Conservation (phyloP, 1,140 invertebrate species). For the Heterodera carotae region DNA sequence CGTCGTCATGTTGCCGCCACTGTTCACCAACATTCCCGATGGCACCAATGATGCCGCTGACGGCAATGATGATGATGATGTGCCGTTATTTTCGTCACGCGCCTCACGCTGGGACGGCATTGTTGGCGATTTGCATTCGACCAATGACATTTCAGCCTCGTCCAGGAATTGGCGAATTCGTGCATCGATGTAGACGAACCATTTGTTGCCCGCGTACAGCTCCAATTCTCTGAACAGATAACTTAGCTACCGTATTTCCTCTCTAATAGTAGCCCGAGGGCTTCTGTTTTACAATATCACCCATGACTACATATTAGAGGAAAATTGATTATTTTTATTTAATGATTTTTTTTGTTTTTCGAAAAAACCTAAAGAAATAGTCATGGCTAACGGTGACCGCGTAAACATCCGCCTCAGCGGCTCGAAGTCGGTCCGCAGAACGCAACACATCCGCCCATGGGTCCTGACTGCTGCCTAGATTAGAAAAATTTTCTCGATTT, state of each 20-base stretch:
- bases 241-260: neutral
- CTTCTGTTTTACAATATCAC: too few relatives aligned
- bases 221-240: conserved; percentile 50
- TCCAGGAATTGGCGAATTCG: conserved; percentile 56
- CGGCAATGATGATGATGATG: neutral
- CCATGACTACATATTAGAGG: too few relatives aligned
- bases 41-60: neutral
- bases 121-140: conserved; percentile 40
- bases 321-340: too few relatives aligned
- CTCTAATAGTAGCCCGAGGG: too few relatives aligned
- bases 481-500: too few relatives aligned
- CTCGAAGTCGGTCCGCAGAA: conserved; percentile 41
- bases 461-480: conserved; percentile 46
- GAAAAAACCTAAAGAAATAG: conserved; percentile 51
- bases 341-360: too few relatives aligned
- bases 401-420: conserved; percentile 47
- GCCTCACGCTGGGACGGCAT: neutral
- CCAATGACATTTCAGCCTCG: conserved; percentile 50
- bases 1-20: neutral
- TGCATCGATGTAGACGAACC: conserved; percentile 60
- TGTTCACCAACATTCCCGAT: neutral
- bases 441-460: conserved; percentile 50
- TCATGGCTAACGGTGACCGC: conserved; percentile 52
- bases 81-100: neutral
- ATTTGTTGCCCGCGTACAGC: conserved; percentile 59